phyloP scores from a whole-genome alignment of 2,113 vertebrate genomes.

The Dermatemys mawii region DNA sequence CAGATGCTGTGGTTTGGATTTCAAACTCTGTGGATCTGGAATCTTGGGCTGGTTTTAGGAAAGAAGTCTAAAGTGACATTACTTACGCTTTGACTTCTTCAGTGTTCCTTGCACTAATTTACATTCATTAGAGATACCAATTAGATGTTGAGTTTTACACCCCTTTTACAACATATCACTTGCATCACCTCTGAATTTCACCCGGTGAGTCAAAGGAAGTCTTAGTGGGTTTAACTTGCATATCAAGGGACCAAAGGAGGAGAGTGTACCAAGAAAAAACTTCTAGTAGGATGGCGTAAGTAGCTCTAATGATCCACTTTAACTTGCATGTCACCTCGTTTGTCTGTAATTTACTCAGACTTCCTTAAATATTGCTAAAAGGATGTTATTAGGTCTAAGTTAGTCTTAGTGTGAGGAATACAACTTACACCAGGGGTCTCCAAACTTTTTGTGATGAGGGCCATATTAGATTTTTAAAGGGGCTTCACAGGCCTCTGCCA shows the following conservation, averaged over 20 bases:
- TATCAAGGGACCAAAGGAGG: not conserved
- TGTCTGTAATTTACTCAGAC: not conserved
- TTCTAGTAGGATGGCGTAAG: not conserved
- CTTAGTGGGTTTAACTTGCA: not conserved
- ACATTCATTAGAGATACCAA: slow-evolving; percentile 42
- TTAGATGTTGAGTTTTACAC: slow-evolving; percentile 53
- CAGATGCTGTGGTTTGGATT: not conserved
- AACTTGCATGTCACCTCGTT: not conserved
- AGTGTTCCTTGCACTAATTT: slow-evolving; percentile 56
- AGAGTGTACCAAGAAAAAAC: not conserved
- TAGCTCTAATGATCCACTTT: not conserved
- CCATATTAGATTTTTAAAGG: too few species aligned
- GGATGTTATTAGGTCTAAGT: not conserved
- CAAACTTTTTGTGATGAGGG: too few species aligned
- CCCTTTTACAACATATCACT: slow-evolving; percentile 21
- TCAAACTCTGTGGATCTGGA: not conserved
- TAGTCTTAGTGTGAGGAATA: not conserved
- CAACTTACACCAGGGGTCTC: not conserved
- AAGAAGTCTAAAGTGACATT: slow-evolving; percentile 12
- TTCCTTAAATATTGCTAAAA: rapidly evolving
- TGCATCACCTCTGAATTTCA: not conserved
- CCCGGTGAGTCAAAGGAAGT: not conserved
- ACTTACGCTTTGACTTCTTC: slow-evolving; percentile 23
- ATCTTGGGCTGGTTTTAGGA: not conserved
- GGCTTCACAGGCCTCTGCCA: too few species aligned